A percentile compares a stretch with the other conserved stretches of the same genome.
Evolutionary conservation across 1,140 invertebrate species (phyloP).

Genomic region (Neodiprion virginianus): DNA sequence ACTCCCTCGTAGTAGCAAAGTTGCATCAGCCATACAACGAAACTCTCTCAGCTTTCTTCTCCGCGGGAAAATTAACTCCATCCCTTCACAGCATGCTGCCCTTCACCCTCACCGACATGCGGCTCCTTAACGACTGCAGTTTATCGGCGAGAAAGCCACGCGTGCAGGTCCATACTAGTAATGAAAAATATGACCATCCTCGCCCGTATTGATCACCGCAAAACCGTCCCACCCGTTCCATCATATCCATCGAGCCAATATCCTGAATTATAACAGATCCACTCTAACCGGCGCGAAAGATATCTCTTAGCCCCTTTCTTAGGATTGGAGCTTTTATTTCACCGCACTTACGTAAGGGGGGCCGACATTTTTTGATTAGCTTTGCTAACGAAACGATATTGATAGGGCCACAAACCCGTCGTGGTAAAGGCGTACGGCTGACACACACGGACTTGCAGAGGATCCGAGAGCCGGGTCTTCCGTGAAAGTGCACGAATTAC

Average conservation of each 20-base stretch:
- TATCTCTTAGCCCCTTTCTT: background rate
- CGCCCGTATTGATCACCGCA: background rate
- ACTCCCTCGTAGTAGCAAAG: too few species aligned
- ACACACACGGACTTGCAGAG: background rate
- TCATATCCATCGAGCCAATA: background rate
- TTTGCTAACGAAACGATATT: background rate
- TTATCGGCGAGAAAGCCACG: background rate
- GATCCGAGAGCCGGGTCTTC: background rate
- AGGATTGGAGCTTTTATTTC: background rate
- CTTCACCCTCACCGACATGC: too few species aligned
- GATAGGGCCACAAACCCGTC: background rate
- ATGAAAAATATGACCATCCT: constrained; percentile 1
- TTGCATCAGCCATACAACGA: too few species aligned
- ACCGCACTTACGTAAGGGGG: too few species aligned
- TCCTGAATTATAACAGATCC: background rate
- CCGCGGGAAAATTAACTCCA: background rate
- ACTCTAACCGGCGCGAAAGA: background rate
- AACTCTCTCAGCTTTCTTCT: too few species aligned
- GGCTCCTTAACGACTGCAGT: background rate
- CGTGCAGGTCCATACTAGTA: background rate
- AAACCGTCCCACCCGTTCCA: background rate
- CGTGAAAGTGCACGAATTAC: too few species aligned
- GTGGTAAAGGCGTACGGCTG: background rate
- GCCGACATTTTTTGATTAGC: background rate
- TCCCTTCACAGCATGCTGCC: background rate